Base-by-base conservation (phyloP, 2,888 invertebrate genomes). In the Epirrhoe alternata region DNA sequence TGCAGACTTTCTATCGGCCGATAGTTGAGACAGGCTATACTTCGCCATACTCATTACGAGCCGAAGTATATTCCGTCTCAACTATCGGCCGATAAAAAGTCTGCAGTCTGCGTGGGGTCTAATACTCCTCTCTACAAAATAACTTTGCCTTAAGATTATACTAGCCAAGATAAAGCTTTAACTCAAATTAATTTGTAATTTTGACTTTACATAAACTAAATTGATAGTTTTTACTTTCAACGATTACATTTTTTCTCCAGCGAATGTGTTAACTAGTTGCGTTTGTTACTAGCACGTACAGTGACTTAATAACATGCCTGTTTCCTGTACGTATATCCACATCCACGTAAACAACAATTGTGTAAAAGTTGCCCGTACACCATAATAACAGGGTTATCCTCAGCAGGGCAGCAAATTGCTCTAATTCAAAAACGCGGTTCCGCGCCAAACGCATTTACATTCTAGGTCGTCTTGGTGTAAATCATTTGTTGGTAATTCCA, bases 401-500 rank as follows among this genome's bases (percentile, higher is more conserved):
- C 69, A 38, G 66, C 69, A 33, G 66, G 69, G 69, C 70, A 68
- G 73, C 73, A 76, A 80, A 77, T 79, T 74, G 70, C 71, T 76
- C 72, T 70, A 73, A 79, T 75, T 80, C 79, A 77, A 77, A 78
- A 80, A 76, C 71, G 74, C 72, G 75, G 77, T 73, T 77, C 72
- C 68, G 38, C 64, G 65, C 63, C 69, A 64, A 72, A 58, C 69
- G 59, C 70, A 77, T 78, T 79, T 77, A 78, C 77, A 77, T 78
- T 77, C 74, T 72, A 73, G 74, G 77, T 78, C 77, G 73, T 67
- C 72, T 73, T 67, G 75, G 73, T 77, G 78, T 80, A 79, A 82
- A 81, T 81, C 80, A 81, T 80, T 78, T 57, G 79, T 79, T 80
- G 14, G 58, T 59, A 59, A 83, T 80, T 80, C 79, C 74, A 80